Evolutionary conservation across 2,113 vertebrate genomes (phyloP), one percentile per base, ranked within the genome.

Genomic region (Myxocyprinus asiaticus): DNA sequence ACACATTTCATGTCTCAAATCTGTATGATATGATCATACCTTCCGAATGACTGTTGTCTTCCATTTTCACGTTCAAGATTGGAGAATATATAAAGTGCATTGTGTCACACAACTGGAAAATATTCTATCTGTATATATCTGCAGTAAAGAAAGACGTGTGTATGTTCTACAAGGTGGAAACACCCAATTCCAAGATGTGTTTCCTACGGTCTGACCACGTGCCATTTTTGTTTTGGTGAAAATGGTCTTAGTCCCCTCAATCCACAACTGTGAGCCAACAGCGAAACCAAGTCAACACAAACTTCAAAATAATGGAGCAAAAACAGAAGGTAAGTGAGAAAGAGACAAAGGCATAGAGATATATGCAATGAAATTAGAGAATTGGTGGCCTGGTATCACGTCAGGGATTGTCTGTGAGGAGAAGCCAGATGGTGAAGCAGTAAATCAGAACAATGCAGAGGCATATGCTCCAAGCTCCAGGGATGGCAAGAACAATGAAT

Each of bases 361-460:
- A 61, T 15, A 58, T 3, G 5, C 12, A 17, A 33, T 17, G 51
- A 48, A 81, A 67, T 10, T 7, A 73, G 56, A 65, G 66, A 11
- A 17, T 74, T 74, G 42, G 55, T 50, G 70, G 48, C n/a, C 65
- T 58, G 17, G 67, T 76, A 71, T 76, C 61, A 56, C 51, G 7
- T 71, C 61, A 51, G 63, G 59, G 22, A 71, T 12, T 22, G 15
- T 76, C 42, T 67, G n/a, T 50, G 17, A 66, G 61, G 33, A 77
- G 72, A 71, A 83, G 68, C 51, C 82, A 83, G 61, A 83, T 83
- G 73, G 78, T 50, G 47, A 10, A 47, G 51, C 47, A 71, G n/a
- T 72, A 66, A 44, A 72, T 58, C 53, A 69, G 69, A 58, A 72
- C 55, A 56, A 47, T 50, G 53, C 59, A 56, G n/a, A 64, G 11